Evolutionary conservation across 2,888 invertebrate species (phyloP), one percentile per base, ranked within the genome.

Genomic region (Rhagonycha lutea): DNA sequence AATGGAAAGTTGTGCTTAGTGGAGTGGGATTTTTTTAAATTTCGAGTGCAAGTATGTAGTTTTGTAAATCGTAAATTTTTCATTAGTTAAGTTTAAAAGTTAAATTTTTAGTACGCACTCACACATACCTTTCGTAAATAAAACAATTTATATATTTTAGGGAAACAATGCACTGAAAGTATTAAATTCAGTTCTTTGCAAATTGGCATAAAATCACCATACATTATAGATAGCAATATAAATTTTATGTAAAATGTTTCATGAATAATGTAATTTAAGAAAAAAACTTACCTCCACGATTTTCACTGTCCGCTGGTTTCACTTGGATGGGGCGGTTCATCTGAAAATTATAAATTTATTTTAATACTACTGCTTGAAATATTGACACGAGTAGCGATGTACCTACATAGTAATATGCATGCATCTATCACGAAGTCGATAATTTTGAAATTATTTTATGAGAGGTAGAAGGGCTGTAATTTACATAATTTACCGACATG

Each of bases 321-420:
- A 99, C 97, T 94, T 98, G 98, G 92, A 98, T 97, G 91, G 98
- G 97, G 92, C 98, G 97, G 94, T 98, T 98, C 98, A 99, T 99
- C 98, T 99, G 94, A 69, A 96, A 60, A 70, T 65, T 65, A 65
- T 65, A 65, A 65, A 65, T 65, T 65, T 65, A 26, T n/a, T 65
- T 65, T 24, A 65, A 65, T 26, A 24, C 63, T 18, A 18, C 18
- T n/a, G n/a, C n/a, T 65, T 24, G 63, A 24, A 65, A 65, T 26
- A 65, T 65, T 26, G 63, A 65, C 63, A 65, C 63, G 47, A n/a
- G n/a, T n/a, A 12, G n/a, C 47, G 2, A n/a, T 47, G n/a, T 47
- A 18, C 1, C 1, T 18, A 18, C 18, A 18, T 18, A 18, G 1
- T n/a, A n/a, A n/a, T 18, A 18, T 18, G 18, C 18, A 47, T 47